Percentiles rank a stretch among this genome's conserved stretches.
Conservation (phyloP, 2,888 invertebrate species). For the Poecilobothrus nobilitatus region DNA sequence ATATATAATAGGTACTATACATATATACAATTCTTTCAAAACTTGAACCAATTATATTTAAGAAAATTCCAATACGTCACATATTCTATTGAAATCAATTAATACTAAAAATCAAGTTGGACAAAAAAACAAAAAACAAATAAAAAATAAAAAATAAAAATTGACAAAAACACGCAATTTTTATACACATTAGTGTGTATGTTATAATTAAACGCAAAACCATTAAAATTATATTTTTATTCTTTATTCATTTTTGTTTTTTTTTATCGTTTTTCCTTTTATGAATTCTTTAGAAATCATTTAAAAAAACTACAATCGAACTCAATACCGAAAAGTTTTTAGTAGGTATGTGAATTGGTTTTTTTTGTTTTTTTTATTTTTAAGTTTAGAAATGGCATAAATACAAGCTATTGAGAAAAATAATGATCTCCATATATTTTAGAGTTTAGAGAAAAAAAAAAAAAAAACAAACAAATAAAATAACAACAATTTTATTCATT, state of each 20-base stretch:
- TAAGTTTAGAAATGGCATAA: not conserved
- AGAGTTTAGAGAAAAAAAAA: not conserved
- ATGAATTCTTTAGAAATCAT: not conserved
- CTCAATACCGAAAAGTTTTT: too few species aligned
- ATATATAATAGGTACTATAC: too few species aligned
- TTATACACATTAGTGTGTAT: not conserved
- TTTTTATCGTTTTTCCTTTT: not conserved
- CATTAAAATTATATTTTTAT: not conserved
- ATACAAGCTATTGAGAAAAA: not conserved
- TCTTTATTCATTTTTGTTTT: not conserved
- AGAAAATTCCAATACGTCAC: constrained; percentile 1
- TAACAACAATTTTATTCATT: not conserved
- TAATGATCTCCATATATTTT: not conserved
- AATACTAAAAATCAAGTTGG: not conserved
- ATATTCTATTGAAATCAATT: not conserved
- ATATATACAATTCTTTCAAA: too few species aligned
- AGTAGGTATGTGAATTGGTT: too few species aligned
- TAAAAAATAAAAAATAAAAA: not conserved
- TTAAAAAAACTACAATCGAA: too few species aligned
- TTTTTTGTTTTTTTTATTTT: too few species aligned
- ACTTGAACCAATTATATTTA: not conserved
- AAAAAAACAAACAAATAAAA: too few species aligned
- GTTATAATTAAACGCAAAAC: not conserved
- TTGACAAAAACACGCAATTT: not conserved
- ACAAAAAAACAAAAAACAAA: not conserved